phyloP scores from a whole-genome alignment of 2,797 vertebrate genomes.

The Synanceia verrucosa region DNA sequence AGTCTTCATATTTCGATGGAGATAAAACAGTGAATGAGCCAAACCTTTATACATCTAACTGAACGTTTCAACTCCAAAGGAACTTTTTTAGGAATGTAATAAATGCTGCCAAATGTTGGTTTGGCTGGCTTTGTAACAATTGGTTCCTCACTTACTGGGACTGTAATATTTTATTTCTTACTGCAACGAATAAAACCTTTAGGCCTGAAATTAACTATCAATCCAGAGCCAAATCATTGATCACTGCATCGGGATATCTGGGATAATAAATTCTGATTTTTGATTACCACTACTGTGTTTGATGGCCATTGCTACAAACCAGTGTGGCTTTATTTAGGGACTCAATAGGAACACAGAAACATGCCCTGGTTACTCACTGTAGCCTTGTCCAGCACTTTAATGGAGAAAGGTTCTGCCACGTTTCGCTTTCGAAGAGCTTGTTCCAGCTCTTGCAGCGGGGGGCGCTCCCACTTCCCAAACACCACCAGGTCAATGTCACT shows the following conservation, averaged over 20 bases:
- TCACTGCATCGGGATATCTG: background rate
- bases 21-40: slow-evolving; percentile 12
- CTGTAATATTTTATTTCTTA: slow-evolving; percentile 3
- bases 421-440: slow-evolving; percentile 94
- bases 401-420: slow-evolving; percentile 94
- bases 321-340: background rate
- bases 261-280: background rate
- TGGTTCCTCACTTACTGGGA: slow-evolving; percentile 7
- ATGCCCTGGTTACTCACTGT: slow-evolving; percentile 83
- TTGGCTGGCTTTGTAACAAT: slow-evolving; percentile 13
- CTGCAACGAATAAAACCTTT: slow-evolving; percentile 3
- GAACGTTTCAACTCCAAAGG: slow-evolving; percentile 9
- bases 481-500: slow-evolving; percentile 99
- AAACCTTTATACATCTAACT: slow-evolving; percentile 25
- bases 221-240: background rate
- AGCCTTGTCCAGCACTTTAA: slow-evolving; percentile 99
- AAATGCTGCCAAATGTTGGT: slow-evolving; percentile 31
- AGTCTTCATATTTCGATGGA: slow-evolving; percentile 18
- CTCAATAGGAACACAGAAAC: background rate
- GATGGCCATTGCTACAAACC: background rate
- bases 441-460: slow-evolving; percentile 93
- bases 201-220: background rate
- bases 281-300: background rate
- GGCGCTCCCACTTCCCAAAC: slow-evolving; percentile 97
- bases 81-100: slow-evolving; percentile 15